Base-by-base conservation (phyloP, 2,113 vertebrate genomes). In the Cryptotis parvus region DNA sequence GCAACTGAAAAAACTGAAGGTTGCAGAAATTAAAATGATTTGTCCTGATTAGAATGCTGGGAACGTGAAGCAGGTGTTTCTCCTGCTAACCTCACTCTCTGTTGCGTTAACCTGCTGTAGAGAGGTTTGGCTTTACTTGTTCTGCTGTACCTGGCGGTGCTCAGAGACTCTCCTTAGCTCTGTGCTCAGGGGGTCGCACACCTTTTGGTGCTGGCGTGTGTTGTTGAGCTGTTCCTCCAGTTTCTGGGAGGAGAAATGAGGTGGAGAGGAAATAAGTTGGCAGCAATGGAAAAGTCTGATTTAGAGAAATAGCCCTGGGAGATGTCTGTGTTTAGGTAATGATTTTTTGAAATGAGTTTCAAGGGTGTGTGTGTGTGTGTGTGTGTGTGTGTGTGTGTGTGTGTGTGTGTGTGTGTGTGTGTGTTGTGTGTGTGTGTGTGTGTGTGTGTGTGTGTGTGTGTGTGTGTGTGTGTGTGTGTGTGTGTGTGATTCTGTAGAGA, bases 1-100 rank as follows among this genome's bases (percentile, higher is more conserved):
- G 35, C 41, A 79, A 37, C 9, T 86, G 72, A 91, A 76, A 82
- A 94, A 63, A 87, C 29, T 27, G 68, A 35, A 49, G 4, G 68
- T 69, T 45, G 39, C 77, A 68, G 45, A 81, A 43, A 75, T 58
- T 43, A 37, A 80, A 89, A 41, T 89, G 29, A 52, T 31, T n/a
- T 33, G 43, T 41, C 24, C 45, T 63, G 39, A 43, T 12, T 78
- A 15, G 18, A 2, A 8, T 49, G n/a, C 24, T 61, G 78, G 63
- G 26, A 72, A 31, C 29, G 58, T 49, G 9, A 66, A 43, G 29
- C 33, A 22, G 73, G 52, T 72, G 31, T 89, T 65, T 72, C 41
- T 84, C 33, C 52, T 86, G n/a, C 26, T 14, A 82, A 35, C 9
- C 31, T 37, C 63, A 4, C 52, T 74, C 29, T 91, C 35, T 41